These are phyloP conservation scores for Apotomis betuletana DNA, from an alignment of 2,888 invertebrate genomes.

Conservation along the genomic window DNA sequence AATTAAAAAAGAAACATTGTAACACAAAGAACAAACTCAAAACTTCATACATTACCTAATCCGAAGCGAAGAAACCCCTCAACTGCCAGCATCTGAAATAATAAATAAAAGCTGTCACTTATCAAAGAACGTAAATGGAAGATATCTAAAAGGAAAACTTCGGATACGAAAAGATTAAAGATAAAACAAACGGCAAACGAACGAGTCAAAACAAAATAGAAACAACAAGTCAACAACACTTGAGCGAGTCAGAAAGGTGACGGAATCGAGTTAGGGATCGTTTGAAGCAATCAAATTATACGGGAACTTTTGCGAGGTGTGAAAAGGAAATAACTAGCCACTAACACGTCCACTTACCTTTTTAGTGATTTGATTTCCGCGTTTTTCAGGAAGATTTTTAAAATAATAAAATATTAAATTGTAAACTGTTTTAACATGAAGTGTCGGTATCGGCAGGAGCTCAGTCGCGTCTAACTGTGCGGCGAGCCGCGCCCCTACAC, in stretches of 20 bases:
- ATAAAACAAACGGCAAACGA: slow-evolving; percentile 54
- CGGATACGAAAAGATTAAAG: slow-evolving; percentile 47
- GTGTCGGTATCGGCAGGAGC: slow-evolving; percentile 76
- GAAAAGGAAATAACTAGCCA: slow-evolving; percentile 61
- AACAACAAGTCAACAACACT: slow-evolving; percentile 78
- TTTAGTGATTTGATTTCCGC: neutral
- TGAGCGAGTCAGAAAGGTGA: slow-evolving; percentile 70
- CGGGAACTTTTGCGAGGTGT: slow-evolving; percentile 49
- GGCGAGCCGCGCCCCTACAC: slow-evolving; percentile 83
- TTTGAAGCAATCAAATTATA: slow-evolving; percentile 71
- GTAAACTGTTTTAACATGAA: slow-evolving; percentile 62
- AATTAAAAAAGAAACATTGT: slow-evolving; percentile 32
- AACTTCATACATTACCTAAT: slow-evolving; percentile 60
- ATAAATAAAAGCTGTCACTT: slow-evolving; percentile 48
- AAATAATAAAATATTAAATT: slow-evolving; percentile 56
- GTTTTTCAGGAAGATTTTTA: slow-evolving; percentile 42
- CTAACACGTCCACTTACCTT: slow-evolving; percentile 41
- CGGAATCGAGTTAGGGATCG: slow-evolving; percentile 67
- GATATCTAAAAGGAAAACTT: slow-evolving; percentile 45
- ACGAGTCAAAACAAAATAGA: slow-evolving; percentile 70
- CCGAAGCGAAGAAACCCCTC: slow-evolving; percentile 27
- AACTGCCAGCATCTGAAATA: slow-evolving; percentile 58
- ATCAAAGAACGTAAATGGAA: slow-evolving; percentile 43
- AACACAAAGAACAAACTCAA: slow-evolving; percentile 40
- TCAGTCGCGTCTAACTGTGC: slow-evolving; percentile 83